A percentile compares a stretch with the other conserved stretches of the same genome.
Evolutionary conservation across 2,113 vertebrate species (phyloP).

Genomic region (Speoplatyrhinus poulsoni): DNA sequence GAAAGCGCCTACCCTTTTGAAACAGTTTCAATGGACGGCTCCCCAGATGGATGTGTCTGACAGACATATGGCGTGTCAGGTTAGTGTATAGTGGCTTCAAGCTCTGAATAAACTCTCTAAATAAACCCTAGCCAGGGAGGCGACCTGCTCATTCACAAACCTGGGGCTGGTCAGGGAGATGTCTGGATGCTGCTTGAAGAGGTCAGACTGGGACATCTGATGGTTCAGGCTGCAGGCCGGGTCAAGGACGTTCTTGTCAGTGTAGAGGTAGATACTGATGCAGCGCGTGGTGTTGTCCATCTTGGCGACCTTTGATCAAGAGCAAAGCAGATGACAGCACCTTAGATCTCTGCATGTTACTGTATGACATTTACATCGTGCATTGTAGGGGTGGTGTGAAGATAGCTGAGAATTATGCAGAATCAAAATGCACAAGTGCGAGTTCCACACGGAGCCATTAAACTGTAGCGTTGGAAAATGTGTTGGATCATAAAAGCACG

Average conservation of each 20-base stretch:
- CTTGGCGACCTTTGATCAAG: constrained; percentile 80
- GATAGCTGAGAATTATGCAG: no score
- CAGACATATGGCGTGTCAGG: no score
- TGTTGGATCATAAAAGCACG: no score
- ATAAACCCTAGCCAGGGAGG: neutral
- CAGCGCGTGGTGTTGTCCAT: constrained; percentile 80
- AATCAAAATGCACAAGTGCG: no score
- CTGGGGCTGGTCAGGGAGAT: constrained; percentile 84
- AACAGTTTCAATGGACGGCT: no score
- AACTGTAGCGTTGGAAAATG: no score
- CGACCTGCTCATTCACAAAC: constrained; percentile 15
- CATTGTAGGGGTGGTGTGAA: no score
- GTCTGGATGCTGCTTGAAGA: constrained; percentile 91
- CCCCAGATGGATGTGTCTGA: no score
- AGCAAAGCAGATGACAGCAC: neutral
- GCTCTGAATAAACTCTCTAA: neutral
- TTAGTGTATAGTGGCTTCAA: neutral
- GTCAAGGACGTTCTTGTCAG: constrained; percentile 85
- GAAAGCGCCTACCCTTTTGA: no score
- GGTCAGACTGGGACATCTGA: constrained; percentile 85
- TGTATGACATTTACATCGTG: no score
- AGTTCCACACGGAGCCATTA: no score
- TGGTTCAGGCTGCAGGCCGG: constrained; percentile 83
- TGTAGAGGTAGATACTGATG: constrained; percentile 86
- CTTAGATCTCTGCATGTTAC: no score